Evolutionary conservation across 2,113 vertebrate genomes (phyloP).

Genomic region (Saccopteryx leptura): DNA sequence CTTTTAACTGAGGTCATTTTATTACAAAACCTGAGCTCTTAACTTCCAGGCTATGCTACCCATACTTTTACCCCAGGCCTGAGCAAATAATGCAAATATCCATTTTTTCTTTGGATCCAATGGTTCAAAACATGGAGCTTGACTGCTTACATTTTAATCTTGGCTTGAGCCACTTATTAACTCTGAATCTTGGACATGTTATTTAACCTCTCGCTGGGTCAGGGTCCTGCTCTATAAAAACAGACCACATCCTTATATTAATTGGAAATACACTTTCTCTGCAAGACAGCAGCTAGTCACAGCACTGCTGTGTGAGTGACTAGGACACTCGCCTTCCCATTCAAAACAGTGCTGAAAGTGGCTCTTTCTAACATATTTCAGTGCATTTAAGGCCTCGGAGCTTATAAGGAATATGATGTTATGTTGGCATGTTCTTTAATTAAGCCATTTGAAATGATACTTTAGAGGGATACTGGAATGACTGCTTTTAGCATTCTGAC

Average conservation of each 20-base stretch:
- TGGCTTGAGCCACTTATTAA: background rate
- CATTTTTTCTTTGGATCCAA: background rate
- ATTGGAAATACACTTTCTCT: background rate
- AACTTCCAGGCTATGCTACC: background rate
- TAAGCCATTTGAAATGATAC: background rate
- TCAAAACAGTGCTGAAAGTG: background rate
- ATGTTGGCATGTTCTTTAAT: constrained; percentile 18
- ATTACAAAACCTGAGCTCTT: background rate
- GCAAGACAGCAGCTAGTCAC: background rate
- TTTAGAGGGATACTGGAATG: background rate
- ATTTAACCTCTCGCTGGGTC: background rate
- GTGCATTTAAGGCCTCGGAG: background rate
- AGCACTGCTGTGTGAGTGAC: no score
- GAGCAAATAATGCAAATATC: background rate
- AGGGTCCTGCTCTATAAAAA: background rate
- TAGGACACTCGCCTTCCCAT: no score
- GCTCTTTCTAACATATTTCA: background rate
- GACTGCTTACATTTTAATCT: background rate
- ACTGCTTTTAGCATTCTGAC: background rate
- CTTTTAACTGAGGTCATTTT: background rate
- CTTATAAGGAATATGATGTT: background rate
- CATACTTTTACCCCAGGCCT: background rate
- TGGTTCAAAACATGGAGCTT: background rate
- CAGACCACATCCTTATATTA: background rate
- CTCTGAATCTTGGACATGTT: background rate